Base-by-base conservation (phyloP, 2,113 vertebrate genomes). In the Pedetes capensis region DNA sequence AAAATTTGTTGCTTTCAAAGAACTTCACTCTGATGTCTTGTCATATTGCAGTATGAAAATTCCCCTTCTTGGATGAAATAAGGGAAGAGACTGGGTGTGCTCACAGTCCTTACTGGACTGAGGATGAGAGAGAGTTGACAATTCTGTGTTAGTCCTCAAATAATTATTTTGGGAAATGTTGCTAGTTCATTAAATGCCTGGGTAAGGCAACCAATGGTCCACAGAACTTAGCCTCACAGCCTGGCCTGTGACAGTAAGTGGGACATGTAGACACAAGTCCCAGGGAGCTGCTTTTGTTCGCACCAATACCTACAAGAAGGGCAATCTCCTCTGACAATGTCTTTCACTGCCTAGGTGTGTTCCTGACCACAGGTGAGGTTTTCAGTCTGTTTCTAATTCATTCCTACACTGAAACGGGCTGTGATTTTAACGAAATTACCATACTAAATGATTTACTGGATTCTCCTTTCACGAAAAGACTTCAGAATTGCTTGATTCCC, bases 11-110 rank as follows among this genome's bases (percentile, higher is more conserved):
- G 23, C 14, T 18, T 80, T 79, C 57, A n/a, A 86, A 89, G 16
- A n/a, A 74, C 63, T 95, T 93, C 23, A 7, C n/a, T 89, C 18
- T 57, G 59, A 44, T 51, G 6, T 79, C 29, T 87, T 96, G 55
- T 95, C n/a, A 37, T 81, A 57, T 32, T 75, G 9, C 34, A 32
- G 16, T 63, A 68, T 72, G 63, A 39, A 92, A 51, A 57, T 55
- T 78, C 29, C 63, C 74, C 34, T 88, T 89, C 76, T 75, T 74
- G 8, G 63, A n/a, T 88, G 37, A 94, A 90, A 78, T n/a, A 80
- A 63, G 18, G 39, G 16, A 8, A 72, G 51, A 92, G 55, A 78
- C 13, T 44, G 12, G 37, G 1, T 66, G 3, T 42, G 7, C 49
- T 92, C 14, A 44, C n/a, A 32, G 22, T 47, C 68, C 87, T 87